A percentile compares a stretch with the other conserved stretches of the same genome.
phyloP scores from a whole-genome alignment of 2,888 invertebrate genomes.

The Linyphia triangularis region DNA sequence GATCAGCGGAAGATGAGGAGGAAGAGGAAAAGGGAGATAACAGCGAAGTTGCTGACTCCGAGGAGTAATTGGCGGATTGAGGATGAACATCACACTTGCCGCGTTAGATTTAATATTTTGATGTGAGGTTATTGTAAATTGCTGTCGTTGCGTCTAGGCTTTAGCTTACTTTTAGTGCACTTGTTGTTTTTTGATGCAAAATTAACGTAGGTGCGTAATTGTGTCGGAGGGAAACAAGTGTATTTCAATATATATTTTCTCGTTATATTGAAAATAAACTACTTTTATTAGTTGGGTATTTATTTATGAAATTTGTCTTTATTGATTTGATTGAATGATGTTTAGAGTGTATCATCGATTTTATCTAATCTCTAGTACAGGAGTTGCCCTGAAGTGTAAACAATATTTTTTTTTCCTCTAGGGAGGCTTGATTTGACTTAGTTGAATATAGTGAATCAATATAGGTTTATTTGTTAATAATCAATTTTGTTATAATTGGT shows the following conservation, averaged over 20 bases:
- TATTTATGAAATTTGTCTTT: slow-evolving; percentile 10
- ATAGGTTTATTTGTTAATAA: too few species aligned
- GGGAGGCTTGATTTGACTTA: too few species aligned
- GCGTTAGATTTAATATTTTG: too few species aligned
- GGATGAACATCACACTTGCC: too few species aligned
- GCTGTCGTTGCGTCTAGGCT: neutral
- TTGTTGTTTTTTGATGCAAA: neutral
- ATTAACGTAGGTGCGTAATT: neutral
- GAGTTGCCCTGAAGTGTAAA: too few species aligned
- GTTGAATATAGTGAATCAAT: too few species aligned
- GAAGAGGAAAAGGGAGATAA: slow-evolving; percentile 33
- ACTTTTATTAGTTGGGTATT: neutral
- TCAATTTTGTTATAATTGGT: too few species aligned
- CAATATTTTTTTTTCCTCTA: too few species aligned
- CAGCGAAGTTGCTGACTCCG: slow-evolving; percentile 25
- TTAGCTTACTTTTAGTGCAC: neutral
- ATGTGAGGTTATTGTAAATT: too few species aligned
- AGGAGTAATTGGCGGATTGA: slow-evolving; percentile 2
- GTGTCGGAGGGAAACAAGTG: neutral
- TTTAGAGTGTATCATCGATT: too few species aligned
- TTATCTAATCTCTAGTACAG: too few species aligned
- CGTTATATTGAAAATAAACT: neutral
- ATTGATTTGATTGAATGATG: slow-evolving; percentile 14
- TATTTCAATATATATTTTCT: neutral
- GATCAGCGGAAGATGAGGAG: slow-evolving; percentile 60